Evolutionary conservation across 2,113 vertebrate species (phyloP).

Genomic region (Fulmarus glacialis): DNA sequence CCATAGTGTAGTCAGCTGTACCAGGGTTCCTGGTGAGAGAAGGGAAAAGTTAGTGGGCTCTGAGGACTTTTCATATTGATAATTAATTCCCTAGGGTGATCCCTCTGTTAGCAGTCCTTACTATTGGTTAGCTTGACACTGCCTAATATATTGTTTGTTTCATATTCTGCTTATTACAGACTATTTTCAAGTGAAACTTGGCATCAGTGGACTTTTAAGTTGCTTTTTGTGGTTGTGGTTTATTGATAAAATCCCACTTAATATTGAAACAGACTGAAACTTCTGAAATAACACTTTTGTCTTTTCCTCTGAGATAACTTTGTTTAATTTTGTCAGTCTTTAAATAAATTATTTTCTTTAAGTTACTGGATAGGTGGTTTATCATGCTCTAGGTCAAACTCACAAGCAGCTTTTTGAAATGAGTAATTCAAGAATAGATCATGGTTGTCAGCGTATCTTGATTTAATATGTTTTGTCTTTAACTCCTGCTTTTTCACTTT

Average conservation of each 20-base stretch:
- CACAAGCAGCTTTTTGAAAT: neutral
- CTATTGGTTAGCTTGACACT: neutral
- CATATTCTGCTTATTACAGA: neutral
- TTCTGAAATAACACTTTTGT: neutral
- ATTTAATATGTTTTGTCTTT: neutral
- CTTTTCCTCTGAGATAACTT: neutral
- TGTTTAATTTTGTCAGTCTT: neutral
- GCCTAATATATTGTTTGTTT: neutral
- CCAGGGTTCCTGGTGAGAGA: neutral
- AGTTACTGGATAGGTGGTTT: neutral
- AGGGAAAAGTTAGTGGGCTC: neutral
- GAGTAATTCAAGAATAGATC: neutral
- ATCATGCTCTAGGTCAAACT: neutral
- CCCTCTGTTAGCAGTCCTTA: neutral
- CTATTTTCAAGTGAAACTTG: neutral
- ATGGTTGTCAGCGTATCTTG: neutral
- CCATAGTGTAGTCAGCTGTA: rapidly evolving
- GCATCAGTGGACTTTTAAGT: neutral
- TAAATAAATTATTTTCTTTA: neutral
- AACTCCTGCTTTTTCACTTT: neutral
- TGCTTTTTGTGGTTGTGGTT: neutral
- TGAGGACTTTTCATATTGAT: neutral
- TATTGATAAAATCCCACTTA: neutral
- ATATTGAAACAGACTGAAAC: neutral
- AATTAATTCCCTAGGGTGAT: neutral